A percentile compares a stretch with the other conserved stretches of the same genome.
Conservation (phyloP, 1,140 invertebrate species). For the Pomacea maculata region DNA sequence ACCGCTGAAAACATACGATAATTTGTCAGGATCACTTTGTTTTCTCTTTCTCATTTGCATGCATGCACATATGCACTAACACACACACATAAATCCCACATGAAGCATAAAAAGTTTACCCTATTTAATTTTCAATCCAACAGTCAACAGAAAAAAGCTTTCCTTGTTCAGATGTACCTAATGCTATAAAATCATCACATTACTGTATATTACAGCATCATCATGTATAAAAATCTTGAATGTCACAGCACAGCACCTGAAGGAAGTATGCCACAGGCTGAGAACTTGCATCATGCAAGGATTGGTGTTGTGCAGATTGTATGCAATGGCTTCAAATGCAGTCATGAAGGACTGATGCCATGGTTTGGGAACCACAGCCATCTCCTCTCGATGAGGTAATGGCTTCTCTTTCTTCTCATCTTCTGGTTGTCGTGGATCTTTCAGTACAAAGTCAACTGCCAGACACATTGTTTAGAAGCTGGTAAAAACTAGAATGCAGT, state of each 20-base stretch:
- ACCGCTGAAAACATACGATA: constrained; percentile 57
- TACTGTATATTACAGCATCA: not conserved
- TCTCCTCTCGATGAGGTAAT: constrained; percentile 68
- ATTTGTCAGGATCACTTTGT: not conserved
- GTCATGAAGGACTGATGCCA: constrained; percentile 70
- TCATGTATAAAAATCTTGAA: not conserved
- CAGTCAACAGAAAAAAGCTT: not conserved
- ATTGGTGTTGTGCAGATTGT: constrained; percentile 81
- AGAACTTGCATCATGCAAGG: constrained; percentile 82
- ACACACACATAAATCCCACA: constrained; percentile 14
- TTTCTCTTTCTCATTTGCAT: not conserved
- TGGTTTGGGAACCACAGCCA: constrained; percentile 73
- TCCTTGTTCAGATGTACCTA: not conserved
- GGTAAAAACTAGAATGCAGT: too few relatives aligned
- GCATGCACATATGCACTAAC: not conserved
- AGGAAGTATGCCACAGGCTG: constrained; percentile 83
- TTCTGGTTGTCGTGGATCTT: constrained; percentile 72
- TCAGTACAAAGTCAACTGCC: constrained; percentile 82
- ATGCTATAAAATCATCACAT: too few relatives aligned
- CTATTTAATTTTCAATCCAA: too few relatives aligned
- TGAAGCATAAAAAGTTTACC: too few relatives aligned
- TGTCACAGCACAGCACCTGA: constrained; percentile 70
- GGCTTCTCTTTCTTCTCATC: constrained; percentile 59
- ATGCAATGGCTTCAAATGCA: constrained; percentile 68
- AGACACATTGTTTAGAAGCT: too few relatives aligned